These are phyloP conservation scores for Pygoscelis adeliae DNA, from an alignment of 2,113 vertebrate species.

Conservation along the genomic window DNA sequence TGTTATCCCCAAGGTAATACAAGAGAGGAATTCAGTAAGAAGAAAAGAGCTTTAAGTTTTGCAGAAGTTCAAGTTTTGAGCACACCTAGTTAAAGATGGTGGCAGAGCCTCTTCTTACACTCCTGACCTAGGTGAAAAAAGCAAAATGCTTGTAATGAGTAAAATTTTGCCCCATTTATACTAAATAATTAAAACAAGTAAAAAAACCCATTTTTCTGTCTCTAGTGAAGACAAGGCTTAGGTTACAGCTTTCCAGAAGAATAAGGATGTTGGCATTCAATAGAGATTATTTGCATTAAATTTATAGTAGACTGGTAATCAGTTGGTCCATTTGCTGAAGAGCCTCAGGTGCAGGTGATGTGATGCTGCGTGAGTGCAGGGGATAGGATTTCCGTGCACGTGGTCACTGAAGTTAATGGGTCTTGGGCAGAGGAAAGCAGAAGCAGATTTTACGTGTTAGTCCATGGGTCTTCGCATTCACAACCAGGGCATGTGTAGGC, in stretches of 20 bases:
- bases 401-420: not conserved
- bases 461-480: not conserved
- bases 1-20: not conserved
- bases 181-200: not conserved
- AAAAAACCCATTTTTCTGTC: not conserved
- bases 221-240: not conserved
- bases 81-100: not conserved
- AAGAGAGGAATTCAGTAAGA: not conserved
- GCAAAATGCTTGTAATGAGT: not conserved
- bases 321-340: not conserved
- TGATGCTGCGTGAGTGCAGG: not conserved
- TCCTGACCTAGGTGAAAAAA: not conserved
- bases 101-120: not conserved
- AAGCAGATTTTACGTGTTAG: not conserved
- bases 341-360: not conserved
- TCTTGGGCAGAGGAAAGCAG: not conserved
- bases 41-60: not conserved
- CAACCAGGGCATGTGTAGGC: not conserved
- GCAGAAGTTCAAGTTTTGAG: not conserved
- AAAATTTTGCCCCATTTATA: not conserved
- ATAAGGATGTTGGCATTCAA: not conserved
- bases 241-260: not conserved
- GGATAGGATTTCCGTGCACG: accelerated
- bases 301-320: not conserved
- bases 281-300: not conserved